Evolutionary conservation across 2,888 invertebrate species (phyloP).

Genomic region (Agrotis puta): DNA sequence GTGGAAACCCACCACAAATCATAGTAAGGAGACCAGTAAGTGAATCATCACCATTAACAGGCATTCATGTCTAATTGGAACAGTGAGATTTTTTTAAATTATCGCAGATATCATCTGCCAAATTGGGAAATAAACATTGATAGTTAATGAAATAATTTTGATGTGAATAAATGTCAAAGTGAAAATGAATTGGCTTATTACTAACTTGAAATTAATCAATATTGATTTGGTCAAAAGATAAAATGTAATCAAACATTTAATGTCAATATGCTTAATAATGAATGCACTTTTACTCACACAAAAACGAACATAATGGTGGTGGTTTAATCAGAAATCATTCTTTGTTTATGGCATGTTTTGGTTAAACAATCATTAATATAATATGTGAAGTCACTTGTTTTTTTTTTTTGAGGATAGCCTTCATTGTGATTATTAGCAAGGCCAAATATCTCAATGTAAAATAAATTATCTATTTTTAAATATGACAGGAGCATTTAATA

Average conservation of each 20-base stretch:
- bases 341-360: conserved; percentile 39
- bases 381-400: conserved; percentile 20
- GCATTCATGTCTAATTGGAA: conserved; percentile 58
- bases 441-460: conserved; percentile 41
- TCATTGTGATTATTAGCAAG: conserved; percentile 50
- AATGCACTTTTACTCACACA: conserved; percentile 57
- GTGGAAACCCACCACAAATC: conserved; percentile 89
- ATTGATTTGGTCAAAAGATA: conserved; percentile 19
- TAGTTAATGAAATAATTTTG: conserved; percentile 27
- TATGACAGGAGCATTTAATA: conserved; percentile 11
- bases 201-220: conserved; percentile 13
- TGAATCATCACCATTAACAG: conserved; percentile 73
- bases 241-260: conserved; percentile 9
- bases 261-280: conserved; percentile 39
- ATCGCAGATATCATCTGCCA: conserved; percentile 5
- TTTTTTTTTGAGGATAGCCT: conserved; percentile 41
- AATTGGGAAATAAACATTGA: conserved; percentile 26
- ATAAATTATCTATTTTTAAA: conserved; percentile 41
- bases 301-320: conserved; percentile 59
- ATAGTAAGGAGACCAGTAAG: conserved; percentile 90
- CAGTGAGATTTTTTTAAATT: conserved; percentile 51
- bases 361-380: conserved; percentile 32
- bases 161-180: conserved; percentile 25
- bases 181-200: conserved; percentile 51
- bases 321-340: conserved; percentile 54